A percentile compares a stretch with the other conserved stretches of the same genome.
Evolutionary conservation across 2,888 invertebrate species (phyloP).

Genomic region (Parnassius apollo): DNA sequence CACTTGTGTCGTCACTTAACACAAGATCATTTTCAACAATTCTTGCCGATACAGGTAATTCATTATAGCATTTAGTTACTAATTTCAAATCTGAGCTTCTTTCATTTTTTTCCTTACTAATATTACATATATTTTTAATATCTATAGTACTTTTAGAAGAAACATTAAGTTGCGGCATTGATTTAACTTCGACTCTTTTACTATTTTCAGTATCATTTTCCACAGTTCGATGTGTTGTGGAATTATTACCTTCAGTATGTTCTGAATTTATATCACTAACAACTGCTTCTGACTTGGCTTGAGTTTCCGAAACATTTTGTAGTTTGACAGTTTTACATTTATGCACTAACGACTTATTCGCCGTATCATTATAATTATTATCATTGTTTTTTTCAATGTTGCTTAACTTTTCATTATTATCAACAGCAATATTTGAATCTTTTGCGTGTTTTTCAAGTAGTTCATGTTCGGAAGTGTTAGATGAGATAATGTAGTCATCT

Average conservation of each 20-base stretch:
- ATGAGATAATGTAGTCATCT: background rate
- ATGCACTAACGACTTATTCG: slow-evolving; percentile 6
- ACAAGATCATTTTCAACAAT: slow-evolving; percentile 65
- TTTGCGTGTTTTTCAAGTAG: background rate
- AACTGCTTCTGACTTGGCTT: slow-evolving; percentile 4
- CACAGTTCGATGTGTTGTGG: background rate
- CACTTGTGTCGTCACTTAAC: slow-evolving; percentile 66
- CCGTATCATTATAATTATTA: background rate
- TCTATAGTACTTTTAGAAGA: background rate
- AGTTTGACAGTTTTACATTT: slow-evolving; percentile 43
- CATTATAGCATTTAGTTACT: background rate
- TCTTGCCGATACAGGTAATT: slow-evolving; percentile 30
- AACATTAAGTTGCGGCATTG: slow-evolving; percentile 11
- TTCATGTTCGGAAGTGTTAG: background rate
- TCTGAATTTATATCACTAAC: background rate
- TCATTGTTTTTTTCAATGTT: slow-evolving; percentile 15
- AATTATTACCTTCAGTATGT: background rate
- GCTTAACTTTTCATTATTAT: slow-evolving; percentile 11
- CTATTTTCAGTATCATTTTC: slow-evolving; percentile 1
- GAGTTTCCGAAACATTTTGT: slow-evolving; percentile 25
- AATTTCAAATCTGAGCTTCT: background rate
- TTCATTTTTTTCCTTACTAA: background rate
- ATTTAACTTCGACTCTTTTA: background rate
- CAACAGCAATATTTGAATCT: background rate
- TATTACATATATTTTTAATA: background rate